phyloP scores from a whole-genome alignment of 2,113 vertebrate species.

The Tragelaphus imberbis region DNA sequence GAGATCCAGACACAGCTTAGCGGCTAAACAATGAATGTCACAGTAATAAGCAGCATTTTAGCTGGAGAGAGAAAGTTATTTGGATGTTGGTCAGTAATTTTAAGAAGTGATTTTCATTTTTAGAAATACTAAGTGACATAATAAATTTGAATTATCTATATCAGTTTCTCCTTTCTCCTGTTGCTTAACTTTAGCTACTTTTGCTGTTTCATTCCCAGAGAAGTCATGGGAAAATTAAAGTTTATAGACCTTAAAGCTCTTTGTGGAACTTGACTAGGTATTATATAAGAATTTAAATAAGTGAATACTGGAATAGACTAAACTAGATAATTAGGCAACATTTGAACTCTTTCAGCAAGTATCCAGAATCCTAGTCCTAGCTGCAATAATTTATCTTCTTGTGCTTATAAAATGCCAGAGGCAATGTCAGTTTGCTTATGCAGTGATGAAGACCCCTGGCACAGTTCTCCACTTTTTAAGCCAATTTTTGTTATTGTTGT shows the following conservation, averaged over 20 bases:
- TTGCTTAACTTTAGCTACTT: constrained; percentile 1
- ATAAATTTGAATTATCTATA: not conserved
- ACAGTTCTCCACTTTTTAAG: not conserved
- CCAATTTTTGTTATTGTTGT: not conserved
- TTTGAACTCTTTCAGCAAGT: not conserved
- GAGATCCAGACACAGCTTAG: not conserved
- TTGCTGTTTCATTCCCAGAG: not conserved
- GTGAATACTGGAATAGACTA: not conserved
- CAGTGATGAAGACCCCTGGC: not conserved
- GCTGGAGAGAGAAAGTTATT: not conserved
- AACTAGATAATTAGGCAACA: not conserved
- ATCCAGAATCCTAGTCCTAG: not conserved
- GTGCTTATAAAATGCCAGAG: not conserved
- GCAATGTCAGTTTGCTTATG: not conserved
- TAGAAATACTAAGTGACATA: not conserved
- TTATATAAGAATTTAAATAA: not conserved
- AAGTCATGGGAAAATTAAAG: not conserved
- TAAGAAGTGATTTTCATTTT: not conserved
- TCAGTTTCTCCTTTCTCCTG: not conserved
- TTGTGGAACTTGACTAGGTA: not conserved
- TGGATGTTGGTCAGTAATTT: not conserved
- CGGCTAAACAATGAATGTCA: not conserved
- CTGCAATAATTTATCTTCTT: not conserved
- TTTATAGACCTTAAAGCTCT: not conserved
- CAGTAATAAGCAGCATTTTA: not conserved